These are phyloP conservation scores for Cactoblastis cactorum DNA, from an alignment of 2,888 invertebrate genomes.

Conservation along the genomic window DNA sequence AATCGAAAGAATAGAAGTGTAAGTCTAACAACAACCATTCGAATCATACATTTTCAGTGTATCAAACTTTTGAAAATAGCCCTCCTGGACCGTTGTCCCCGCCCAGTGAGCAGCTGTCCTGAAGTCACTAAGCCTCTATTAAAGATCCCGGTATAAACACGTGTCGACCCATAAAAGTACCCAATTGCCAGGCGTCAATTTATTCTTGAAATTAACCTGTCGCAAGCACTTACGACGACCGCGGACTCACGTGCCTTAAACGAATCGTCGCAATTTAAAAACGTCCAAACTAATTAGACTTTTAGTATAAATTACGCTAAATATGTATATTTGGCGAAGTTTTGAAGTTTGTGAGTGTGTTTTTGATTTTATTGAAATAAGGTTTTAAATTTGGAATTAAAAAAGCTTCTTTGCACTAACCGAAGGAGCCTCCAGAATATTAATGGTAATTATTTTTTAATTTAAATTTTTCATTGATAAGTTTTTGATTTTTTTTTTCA, in stretches of 20 bases:
- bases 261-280: conserved; percentile 44
- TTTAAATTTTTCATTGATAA: not conserved
- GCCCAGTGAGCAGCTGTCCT: conserved; percentile 58
- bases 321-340: conserved; percentile 19
- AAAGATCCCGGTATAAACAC: conserved; percentile 48
- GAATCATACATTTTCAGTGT: too few species aligned
- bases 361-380: conserved; percentile 6
- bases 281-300: conserved; percentile 38
- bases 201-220: conserved; percentile 76
- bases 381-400: not conserved
- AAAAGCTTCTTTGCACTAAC: not conserved
- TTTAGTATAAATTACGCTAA: conserved; percentile 31
- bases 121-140: conserved; percentile 58
- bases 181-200: conserved; percentile 58
- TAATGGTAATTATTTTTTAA: too few species aligned
- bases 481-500: too few species aligned
- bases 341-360: conserved; percentile 8
- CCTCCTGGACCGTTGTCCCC: conserved; percentile 51
- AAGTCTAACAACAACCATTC: too few species aligned
- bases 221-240: conserved; percentile 55
- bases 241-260: conserved; percentile 41
- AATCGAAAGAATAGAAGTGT: too few species aligned
- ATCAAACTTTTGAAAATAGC: conserved; percentile 58
- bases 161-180: conserved; percentile 51
- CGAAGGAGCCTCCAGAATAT: too few species aligned